Evolutionary conservation across 1,140 invertebrate genomes (phyloP), one percentile per base, ranked within the genome.

Genomic region (Neocloeon triangulifer): DNA sequence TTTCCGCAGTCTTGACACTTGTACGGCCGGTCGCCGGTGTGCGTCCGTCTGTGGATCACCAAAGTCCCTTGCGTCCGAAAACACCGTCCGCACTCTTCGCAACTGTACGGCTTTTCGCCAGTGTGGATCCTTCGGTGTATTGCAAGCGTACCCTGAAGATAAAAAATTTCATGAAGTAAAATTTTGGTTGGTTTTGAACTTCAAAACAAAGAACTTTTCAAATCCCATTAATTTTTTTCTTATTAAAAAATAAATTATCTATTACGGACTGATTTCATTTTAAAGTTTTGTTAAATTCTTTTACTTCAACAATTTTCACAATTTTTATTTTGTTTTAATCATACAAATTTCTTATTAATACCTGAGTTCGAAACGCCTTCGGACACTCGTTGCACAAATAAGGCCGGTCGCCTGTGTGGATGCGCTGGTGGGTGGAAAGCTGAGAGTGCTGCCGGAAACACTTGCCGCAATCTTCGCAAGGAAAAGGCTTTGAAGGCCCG

Each of bases 371-470:
- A 29, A 82, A 82, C 40, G 63, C 58, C 33, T 70, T 63, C 2
- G n/a, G 57, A 46, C 66, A 69, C n/a, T 57, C 41, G 57, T 69
- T 59, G 50, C 68, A 69, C 5, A 65, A 47, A 41, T 62, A 66
- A 0, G 56, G 32, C 60, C 61, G 73, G 37, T 55, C 58, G 1
- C 70, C 70, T 20, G 62, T 65, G 49, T 76, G 73, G 20, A 69
- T 69, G 28, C 80, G 59, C 37, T 84, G 58, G 49, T 91, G 84
- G 8, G 8, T 23, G 8, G 21, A 8, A 23, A 23, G 21, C 8
- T 23, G 8, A 23, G 8, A 8, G 21, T n/a, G 8, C n/a, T 23
- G 21, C 8, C 8, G 8, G 42, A 71, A 71, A 2, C 44, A 45
- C 40, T 65, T 64, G 1, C 58, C 56, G 53, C 67, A 71, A 10